These are phyloP conservation scores for Plebejus argus DNA, from an alignment of 2,888 invertebrate species.

Conservation along the genomic window DNA sequence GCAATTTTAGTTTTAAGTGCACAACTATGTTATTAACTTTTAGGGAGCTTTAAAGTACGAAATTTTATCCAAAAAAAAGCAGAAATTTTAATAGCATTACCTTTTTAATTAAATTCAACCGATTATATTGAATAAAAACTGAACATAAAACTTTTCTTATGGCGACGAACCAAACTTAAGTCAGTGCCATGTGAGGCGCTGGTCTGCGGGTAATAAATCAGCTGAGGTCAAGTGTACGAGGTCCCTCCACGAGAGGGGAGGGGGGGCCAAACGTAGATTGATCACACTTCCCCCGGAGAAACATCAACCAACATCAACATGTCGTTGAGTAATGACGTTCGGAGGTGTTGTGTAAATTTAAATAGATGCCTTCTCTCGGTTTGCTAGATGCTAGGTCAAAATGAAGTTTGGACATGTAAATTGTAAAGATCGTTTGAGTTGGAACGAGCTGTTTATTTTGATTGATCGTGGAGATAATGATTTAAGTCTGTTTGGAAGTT, in stretches of 20 bases:
- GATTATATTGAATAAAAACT: not conserved
- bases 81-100: not conserved
- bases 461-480: not conserved
- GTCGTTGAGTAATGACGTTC: conserved; percentile 7
- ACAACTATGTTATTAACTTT: too few species aligned
- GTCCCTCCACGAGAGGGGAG: not conserved
- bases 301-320: not conserved
- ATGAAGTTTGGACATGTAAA: not conserved
- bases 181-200: not conserved
- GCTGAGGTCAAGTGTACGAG: conserved; percentile 12
- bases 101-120: not conserved
- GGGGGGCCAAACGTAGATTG: not conserved
- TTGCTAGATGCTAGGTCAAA: not conserved
- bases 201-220: not conserved
- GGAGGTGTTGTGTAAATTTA: not conserved
- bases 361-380: not conserved
- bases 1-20: too few species aligned
- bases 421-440: not conserved
- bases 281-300: not conserved
- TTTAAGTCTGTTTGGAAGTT: too few species aligned
- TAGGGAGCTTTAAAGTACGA: too few species aligned
- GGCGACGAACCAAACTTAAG: not conserved
- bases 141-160: not conserved
- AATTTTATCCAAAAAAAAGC: not conserved
- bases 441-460: not conserved